These are phyloP conservation scores for Maconellicoccus hirsutus DNA, from an alignment of 1,140 invertebrate species.

Conservation along the genomic window DNA sequence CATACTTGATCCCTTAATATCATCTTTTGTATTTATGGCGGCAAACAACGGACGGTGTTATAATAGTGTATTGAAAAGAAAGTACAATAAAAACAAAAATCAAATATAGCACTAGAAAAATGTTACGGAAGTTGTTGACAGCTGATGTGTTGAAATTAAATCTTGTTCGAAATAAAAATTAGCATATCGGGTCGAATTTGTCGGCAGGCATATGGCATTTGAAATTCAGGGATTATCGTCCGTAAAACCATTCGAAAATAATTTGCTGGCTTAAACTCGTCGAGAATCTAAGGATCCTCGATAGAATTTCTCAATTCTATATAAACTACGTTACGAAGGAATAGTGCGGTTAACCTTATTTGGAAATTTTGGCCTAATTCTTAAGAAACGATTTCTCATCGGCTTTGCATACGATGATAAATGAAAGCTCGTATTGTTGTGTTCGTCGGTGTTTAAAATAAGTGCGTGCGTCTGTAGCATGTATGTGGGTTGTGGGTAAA, in stretches of 20 bases:
- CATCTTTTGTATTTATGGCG: no score
- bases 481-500: background rate
- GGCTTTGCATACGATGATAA: conserved; percentile 3
- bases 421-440: background rate
- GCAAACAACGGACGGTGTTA: no score
- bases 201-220: background rate
- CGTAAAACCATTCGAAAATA: no score
- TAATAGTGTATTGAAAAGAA: no score
- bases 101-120: no score
- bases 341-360: background rate
- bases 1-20: no score
- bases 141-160: no score
- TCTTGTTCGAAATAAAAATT: background rate
- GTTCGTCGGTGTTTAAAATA: background rate
- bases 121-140: no score
- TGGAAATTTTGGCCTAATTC: background rate
- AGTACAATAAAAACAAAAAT: no score
- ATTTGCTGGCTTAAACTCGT: background rate
- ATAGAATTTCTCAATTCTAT: background rate
- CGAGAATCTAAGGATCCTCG: background rate
- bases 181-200: background rate
- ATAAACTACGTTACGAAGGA: no score
- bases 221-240: background rate
- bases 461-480: background rate
- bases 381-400: conserved; percentile 9